Base-by-base conservation (phyloP, 2,113 vertebrate species). In the Cryptotis parvus region DNA sequence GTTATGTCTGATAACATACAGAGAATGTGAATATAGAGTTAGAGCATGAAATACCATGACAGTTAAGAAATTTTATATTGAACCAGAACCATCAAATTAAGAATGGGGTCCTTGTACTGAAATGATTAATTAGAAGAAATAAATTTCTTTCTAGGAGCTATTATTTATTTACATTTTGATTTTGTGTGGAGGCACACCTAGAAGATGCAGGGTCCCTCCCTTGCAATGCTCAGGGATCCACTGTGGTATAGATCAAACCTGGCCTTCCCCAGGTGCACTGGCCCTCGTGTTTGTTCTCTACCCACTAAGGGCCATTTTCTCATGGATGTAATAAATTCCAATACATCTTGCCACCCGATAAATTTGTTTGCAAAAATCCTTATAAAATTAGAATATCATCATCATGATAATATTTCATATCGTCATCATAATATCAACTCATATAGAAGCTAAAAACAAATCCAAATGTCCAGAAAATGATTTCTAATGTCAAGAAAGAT, bases 261-360 rank as follows among this genome's bases (percentile, higher is more conserved):
- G 18, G 55, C 55, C 55, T 58, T 58, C 22, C 55, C 20, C 55
- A 58, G 7, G 4, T 58, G 55, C 20, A 22, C 20, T 20, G 8
- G 55, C 55, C 55, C 20, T 58, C 24, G 8, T 58, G 1, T 5
- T 58, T 4, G 20, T 20, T 20, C 55, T 20, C 22, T 20, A 20
- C 55, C 16, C 18, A 18, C 55, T 6, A 24, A 18, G 18, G 55
- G 55, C 24, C 16, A 58, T 65, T n/a, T 58, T 14, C 11, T 66
- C 91, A 70, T 22, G 45, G 26, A 72, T 86, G 1, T 73, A 90
- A 90, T 90, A 84, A 77, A 88, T 87, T 31, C 55, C n/a, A 74
- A 84, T 24, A 92, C 69, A 94, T 79, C 73, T 85, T 58, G 24
- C 29, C 72, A 90, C 55, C n/a, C 26, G 58, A 88, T 87, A 89